Evolutionary conservation across 2,113 vertebrate genomes (phyloP), one percentile per base, ranked within the genome.

Genomic region (Silurus asotus): DNA sequence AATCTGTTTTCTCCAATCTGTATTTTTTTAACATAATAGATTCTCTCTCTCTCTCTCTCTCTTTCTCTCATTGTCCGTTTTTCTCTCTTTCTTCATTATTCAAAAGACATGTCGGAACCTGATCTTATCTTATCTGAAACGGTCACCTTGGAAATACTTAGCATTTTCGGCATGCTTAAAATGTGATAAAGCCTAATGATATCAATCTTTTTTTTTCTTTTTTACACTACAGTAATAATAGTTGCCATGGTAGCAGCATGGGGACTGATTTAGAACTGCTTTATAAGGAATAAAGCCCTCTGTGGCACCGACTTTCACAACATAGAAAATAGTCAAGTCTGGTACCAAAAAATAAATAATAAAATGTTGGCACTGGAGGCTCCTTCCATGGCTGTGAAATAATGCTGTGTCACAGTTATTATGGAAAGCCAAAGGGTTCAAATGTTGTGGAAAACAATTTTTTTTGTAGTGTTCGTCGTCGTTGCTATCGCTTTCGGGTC

Each of bases 71-170:
- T 11, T 20, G 49, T 25, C 53, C 55, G 19, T 59, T 9, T 51
- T 20, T 65, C 59, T 15, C 64, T 45, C 25, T 17, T 5, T 72
- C 15, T 59, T 4, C 14, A 48, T 61, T 15, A 25, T 58, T 61
- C 11, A 25, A 25, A 37, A 37, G 85, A 72, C 84, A 59, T n/a
- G 77, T 20, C 28, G 45, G 25, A 81, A 19, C 79, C 15, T 19
- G 15, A 45, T 45, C 65, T 81, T 10, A 28, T 37, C 37, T 81
- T 86, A 58, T 87, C 72, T 67, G 7, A 81, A 55, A 62, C 37
- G 8, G 74, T 75, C 62, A 56, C 53, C n/a, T 56, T 19, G 7
- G 37, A 58, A 28, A 28, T 37, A 37, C 13, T 28, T 23, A 8
- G 70, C 70, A 74, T 74, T 77, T 28, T 15, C 51, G 25, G 28